Percentiles rank a stretch among this genome's conserved stretches.
Evolutionary conservation across 2,797 vertebrate genomes (phyloP).

Genomic region (Anguilla anguilla): DNA sequence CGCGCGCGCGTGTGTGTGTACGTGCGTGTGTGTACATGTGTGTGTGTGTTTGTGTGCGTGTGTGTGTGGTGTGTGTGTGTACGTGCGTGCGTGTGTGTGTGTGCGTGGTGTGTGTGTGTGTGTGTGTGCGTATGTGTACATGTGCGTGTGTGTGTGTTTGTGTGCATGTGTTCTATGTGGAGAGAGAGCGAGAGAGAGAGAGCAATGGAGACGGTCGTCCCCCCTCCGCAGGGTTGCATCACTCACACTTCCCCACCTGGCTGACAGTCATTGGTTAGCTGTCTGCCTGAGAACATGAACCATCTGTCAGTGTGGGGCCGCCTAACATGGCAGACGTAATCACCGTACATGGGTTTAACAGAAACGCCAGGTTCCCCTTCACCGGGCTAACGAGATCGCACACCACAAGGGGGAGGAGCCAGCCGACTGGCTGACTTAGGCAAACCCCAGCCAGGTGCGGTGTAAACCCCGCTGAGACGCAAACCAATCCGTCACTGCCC

Average conservation of each 20-base stretch:
- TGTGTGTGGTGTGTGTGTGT: neutral
- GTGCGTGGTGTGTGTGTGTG: no score
- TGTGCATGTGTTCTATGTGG: neutral
- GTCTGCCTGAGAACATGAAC: conserved; percentile 34
- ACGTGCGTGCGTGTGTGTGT: no score
- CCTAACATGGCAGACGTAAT: conserved; percentile 22
- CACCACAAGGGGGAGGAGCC: neutral
- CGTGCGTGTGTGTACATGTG: neutral
- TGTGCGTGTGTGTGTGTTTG: neutral
- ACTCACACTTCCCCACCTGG: neutral
- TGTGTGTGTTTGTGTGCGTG: neutral
- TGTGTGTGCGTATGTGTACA: no score
- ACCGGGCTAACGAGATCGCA: conserved; percentile 9
- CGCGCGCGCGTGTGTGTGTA: neutral
- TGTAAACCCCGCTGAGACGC: neutral
- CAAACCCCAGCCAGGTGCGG: no score
- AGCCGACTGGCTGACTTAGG: neutral
- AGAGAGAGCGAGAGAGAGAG: neutral
- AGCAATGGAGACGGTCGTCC: neutral
- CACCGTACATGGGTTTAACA: conserved; percentile 8
- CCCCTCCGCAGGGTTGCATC: conserved; percentile 1
- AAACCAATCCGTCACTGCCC: neutral
- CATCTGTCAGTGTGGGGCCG: conserved; percentile 31
- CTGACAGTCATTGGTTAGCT: conserved; percentile 33
- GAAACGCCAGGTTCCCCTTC: neutral